Evolutionary conservation across 2,797 vertebrate species (phyloP).

Genomic region (Nannoperca australis): DNA sequence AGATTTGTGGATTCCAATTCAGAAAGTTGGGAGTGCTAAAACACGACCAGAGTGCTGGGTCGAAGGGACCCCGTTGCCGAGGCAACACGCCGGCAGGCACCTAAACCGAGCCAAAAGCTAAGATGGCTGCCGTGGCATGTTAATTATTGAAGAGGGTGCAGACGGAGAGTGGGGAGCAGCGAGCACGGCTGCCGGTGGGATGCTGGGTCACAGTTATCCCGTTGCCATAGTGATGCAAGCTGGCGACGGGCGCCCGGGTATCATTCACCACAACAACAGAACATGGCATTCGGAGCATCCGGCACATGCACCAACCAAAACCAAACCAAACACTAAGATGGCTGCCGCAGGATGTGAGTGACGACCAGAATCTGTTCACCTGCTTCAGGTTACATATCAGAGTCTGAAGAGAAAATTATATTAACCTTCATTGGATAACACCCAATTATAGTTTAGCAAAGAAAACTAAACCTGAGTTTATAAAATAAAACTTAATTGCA

Average conservation of each 20-base stretch:
- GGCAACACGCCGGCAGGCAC: conserved; percentile 74
- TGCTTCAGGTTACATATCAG: conserved; percentile 1
- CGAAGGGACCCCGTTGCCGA: conserved; percentile 55
- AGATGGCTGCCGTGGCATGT: conserved; percentile 77
- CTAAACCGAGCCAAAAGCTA: conserved; percentile 73
- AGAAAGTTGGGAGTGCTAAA: conserved; percentile 51
- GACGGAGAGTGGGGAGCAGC: conserved; percentile 60
- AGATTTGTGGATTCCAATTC: conserved; percentile 37
- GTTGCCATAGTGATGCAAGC: conserved; percentile 68
- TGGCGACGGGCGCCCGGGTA: conserved; percentile 43
- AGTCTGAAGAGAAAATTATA: background rate
- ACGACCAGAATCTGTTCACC: background rate
- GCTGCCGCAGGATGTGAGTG: conserved; percentile 54
- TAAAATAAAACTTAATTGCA: no score
- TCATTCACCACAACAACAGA: conserved; percentile 24
- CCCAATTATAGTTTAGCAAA: background rate
- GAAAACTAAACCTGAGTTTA: background rate
- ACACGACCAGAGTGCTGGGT: conserved; percentile 40
- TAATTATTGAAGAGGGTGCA: conserved; percentile 77
- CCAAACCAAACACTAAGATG: conserved; percentile 57
- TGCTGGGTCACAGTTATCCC: conserved; percentile 69
- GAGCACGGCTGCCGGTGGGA: conserved; percentile 57
- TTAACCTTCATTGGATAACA: background rate
- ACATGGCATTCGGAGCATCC: conserved; percentile 55
- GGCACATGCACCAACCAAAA: background rate